Evolutionary conservation across 2,113 vertebrate species (phyloP).

Genomic region (Xiphorhynchus elegans): DNA sequence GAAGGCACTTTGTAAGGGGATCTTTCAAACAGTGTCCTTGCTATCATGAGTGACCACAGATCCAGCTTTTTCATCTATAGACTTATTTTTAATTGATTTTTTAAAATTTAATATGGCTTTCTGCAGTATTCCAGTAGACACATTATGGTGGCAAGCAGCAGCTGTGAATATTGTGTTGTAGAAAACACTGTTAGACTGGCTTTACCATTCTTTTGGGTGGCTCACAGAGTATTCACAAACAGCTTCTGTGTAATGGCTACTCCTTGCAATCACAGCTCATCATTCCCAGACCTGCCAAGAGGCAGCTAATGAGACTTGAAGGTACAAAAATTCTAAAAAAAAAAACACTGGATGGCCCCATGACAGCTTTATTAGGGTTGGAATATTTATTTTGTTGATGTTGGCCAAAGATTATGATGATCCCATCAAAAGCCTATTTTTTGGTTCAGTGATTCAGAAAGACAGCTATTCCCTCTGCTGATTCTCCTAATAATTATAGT

Average conservation of each 20-base stretch:
- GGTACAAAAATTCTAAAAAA: not conserved
- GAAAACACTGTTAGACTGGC: not conserved
- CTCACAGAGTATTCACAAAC: not conserved
- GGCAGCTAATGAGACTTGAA: not conserved
- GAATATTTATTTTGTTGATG: not conserved
- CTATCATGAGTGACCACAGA: not conserved
- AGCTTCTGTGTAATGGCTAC: not conserved
- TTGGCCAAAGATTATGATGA: not conserved
- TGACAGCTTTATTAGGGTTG: not conserved
- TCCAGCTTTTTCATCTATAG: not conserved
- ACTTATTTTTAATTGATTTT: not conserved
- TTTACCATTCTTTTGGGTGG: not conserved
- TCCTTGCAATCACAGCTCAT: not conserved
- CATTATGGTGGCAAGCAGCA: not conserved
- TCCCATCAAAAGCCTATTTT: slow-evolving; percentile 32
- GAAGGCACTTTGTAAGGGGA: not conserved
- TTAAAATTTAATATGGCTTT: not conserved
- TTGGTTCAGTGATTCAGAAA: slow-evolving; percentile 26
- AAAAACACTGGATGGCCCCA: not conserved
- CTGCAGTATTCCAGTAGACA: not conserved
- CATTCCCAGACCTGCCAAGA: not conserved
- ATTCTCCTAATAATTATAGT: not conserved
- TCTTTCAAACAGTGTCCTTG: not conserved
- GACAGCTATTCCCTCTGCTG: not conserved
- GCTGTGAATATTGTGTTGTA: not conserved